Conservation (phyloP, 2,888 invertebrate species). For the Andrena bicolor region DNA sequence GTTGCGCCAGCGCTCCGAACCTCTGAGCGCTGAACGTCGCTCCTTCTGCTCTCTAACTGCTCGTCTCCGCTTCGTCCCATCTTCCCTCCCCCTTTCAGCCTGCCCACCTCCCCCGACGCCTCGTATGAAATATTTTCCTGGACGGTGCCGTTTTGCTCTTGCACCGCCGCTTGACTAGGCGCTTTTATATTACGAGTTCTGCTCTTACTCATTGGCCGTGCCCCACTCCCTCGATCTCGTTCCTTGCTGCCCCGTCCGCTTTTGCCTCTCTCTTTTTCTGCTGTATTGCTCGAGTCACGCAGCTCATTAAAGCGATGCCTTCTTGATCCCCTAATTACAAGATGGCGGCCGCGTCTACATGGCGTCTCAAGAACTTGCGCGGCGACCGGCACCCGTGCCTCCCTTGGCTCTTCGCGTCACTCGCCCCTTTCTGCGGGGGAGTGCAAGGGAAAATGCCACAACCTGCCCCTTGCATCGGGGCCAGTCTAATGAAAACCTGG, state of each 20-base stretch:
- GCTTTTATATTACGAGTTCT: conserved; percentile 66
- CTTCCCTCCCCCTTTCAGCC: conserved; percentile 18
- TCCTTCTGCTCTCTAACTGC: conserved; percentile 31
- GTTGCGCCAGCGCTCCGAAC: conserved; percentile 7
- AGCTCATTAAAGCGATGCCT: conserved; percentile 83
- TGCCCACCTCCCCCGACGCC: conserved; percentile 37
- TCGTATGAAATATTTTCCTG: conserved; percentile 77
- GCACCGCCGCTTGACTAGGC: conserved; percentile 58
- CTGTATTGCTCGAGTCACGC: conserved; percentile 68
- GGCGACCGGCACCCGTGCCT: conserved; percentile 22
- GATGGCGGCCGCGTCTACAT: conserved; percentile 82
- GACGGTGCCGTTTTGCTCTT: conserved; percentile 66
- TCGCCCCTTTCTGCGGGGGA: not conserved
- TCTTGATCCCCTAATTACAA: conserved; percentile 84
- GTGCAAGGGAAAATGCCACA: not conserved
- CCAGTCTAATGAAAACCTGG: not conserved
- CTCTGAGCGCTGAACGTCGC: conserved; percentile 18
- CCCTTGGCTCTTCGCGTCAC: conserved; percentile 19
- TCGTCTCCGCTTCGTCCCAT: conserved; percentile 11
- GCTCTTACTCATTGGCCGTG: conserved; percentile 51
- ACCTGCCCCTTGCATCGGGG: not conserved
- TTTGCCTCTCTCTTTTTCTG: conserved; percentile 52
- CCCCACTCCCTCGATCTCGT: not conserved
- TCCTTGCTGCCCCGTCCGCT: conserved; percentile 9
- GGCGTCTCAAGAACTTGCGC: conserved; percentile 73